A percentile compares a stretch with the other conserved stretches of the same genome.
phyloP scores from a whole-genome alignment of 2,888 invertebrate genomes.

The Agriopis marginaria region DNA sequence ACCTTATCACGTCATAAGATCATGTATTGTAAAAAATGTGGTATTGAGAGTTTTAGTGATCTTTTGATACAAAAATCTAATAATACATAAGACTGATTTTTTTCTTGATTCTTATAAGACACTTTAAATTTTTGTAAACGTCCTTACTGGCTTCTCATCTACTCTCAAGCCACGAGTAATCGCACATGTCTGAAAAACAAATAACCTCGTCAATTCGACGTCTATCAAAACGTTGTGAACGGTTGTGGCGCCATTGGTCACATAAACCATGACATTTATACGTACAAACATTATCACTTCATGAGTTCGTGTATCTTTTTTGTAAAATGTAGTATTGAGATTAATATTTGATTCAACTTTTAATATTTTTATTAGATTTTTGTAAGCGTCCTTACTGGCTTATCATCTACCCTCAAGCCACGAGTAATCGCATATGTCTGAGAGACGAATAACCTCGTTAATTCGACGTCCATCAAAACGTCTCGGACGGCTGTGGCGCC shows the following conservation, averaged over 20 bases:
- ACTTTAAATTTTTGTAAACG: neutral
- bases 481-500: slow-evolving; percentile 23
- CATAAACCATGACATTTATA: neutral
- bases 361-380: neutral
- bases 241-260: slow-evolving; percentile 22
- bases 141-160: slow-evolving; percentile 16
- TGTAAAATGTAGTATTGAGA: too few relatives aligned
- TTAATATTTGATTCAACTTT: too few relatives aligned
- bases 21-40: too few relatives aligned
- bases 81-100: neutral
- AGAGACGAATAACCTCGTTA: slow-evolving; percentile 30
- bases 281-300: too few relatives aligned
- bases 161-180: slow-evolving; percentile 21
- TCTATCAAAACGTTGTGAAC: slow-evolving; percentile 41
- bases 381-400: slow-evolving; percentile 15
- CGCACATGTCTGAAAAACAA: slow-evolving; percentile 25
- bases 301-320: too few relatives aligned
- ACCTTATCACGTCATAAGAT: too few relatives aligned
- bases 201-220: slow-evolving; percentile 27
- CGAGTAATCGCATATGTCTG: slow-evolving; percentile 32
- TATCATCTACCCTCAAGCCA: neutral
- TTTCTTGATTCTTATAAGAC: too few relatives aligned
- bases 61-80: too few relatives aligned
- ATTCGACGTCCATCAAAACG: slow-evolving; percentile 41
- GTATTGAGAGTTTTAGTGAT: too few relatives aligned